phyloP scores from a whole-genome alignment of 2,113 vertebrate species.

The Callocephalon fimbriatum region DNA sequence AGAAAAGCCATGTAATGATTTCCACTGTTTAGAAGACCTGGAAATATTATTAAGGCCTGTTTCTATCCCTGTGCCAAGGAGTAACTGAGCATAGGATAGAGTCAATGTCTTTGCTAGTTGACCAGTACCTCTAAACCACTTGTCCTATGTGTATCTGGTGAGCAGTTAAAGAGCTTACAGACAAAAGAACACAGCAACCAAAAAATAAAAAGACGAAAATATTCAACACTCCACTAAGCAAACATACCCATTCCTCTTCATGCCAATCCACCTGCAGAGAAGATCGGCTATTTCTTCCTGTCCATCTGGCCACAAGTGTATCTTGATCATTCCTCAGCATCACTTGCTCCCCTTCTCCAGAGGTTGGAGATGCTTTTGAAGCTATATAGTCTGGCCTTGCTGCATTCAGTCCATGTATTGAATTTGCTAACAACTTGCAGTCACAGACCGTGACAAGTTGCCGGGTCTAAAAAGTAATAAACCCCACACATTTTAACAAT shows the following conservation, averaged over 20 bases:
- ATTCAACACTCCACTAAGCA: neutral
- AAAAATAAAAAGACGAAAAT: neutral
- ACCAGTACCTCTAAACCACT: neutral
- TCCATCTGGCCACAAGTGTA: conserved; percentile 93
- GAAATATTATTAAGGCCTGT: neutral
- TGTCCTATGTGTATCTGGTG: neutral
- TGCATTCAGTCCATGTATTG: conserved; percentile 92
- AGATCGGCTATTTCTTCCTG: conserved; percentile 88
- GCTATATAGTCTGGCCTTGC: conserved; percentile 96
- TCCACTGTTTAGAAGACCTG: neutral
- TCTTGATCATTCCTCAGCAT: conserved; percentile 97
- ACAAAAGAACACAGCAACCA: neutral
- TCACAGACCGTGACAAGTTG: conserved; percentile 96
- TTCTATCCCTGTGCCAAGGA: neutral
- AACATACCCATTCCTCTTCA: conserved; percentile 95
- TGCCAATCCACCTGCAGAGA: conserved; percentile 93
- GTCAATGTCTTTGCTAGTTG: neutral
- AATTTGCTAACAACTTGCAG: conserved; percentile 93
- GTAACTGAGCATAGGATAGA: neutral
- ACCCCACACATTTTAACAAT: neutral
- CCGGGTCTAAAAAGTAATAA: conserved; percentile 83
- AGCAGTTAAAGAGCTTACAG: neutral
- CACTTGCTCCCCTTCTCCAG: conserved; percentile 91
- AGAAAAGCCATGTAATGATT: neutral
- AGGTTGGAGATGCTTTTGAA: conserved; percentile 92